Evolutionary conservation across 1,140 invertebrate species (phyloP), one percentile per base, ranked within the genome.

Genomic region (Andrena cerasifolii): DNA sequence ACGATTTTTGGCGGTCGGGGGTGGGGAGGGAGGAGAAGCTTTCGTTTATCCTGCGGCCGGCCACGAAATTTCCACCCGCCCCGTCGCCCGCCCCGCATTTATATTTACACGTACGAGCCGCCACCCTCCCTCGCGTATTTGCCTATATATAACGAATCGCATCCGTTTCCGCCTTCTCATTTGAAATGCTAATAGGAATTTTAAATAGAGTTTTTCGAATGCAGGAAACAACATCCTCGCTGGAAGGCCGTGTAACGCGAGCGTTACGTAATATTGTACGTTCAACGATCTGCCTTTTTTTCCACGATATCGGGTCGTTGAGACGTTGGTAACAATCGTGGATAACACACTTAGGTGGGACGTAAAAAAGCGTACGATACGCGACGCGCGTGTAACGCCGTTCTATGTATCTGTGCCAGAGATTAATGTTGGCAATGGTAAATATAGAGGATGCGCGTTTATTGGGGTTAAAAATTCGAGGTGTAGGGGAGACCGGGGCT

Each of bases 161-260:
- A 70, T 80, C 78, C 78, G 73, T 70, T 80, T 80, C 73, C 73
- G 65, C 45, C 54, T 76, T 26, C 21, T 24, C 40, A 16, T 68
- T 68, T 68, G 53, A 59, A 76, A 76, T 76, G 51, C 36, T 76
- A 76, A 76, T 76, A 28, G 63, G n/a, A 40, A 63, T 68, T 59
- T 40, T 76, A 58, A 58, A 68, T 47, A 47, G 53, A 33, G 7
- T 47, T 68, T 56, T 66, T 74, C 47, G n/a, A 43, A 54, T 36
- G n/a, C 73, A 12, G 61, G 14, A 51, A 63, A 53, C 45, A 40
- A 43, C 36, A 31, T 65, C 61, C 36, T 24, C 24, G 18, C 24
- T n/a, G 49, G 10, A 53, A 18, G 16, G 14, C 3, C 21, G 65
- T n/a, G 33, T 16, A 5, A 28, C 18, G 21, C 21, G 28, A 6